Evolutionary conservation across 2,888 invertebrate genomes (phyloP).

Genomic region (Oligia fasciuncula): DNA sequence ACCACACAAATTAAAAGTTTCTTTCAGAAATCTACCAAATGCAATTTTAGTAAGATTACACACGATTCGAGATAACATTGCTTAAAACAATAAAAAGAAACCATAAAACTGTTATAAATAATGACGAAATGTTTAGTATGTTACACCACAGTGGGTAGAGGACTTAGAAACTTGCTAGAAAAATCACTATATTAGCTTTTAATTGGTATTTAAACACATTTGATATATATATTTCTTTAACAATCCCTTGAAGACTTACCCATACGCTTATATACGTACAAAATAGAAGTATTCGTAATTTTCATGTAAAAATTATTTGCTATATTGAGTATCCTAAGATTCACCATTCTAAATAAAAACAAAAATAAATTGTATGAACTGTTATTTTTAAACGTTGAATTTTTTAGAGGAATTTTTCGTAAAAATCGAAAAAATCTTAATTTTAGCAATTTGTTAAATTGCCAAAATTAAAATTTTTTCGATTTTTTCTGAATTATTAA

Average conservation of each 20-base stretch:
- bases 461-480: background rate
- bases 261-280: conserved; percentile 84
- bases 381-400: conserved; percentile 12
- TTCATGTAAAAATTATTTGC: conserved; percentile 64
- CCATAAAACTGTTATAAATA: background rate
- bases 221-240: conserved; percentile 57
- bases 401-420: conserved; percentile 41
- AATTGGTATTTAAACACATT: conserved; percentile 50
- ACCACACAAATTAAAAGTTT: background rate
- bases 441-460: no score
- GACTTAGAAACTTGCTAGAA: conserved; percentile 62
- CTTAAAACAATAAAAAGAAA: conserved; percentile 8
- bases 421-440: background rate
- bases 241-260: conserved; percentile 69
- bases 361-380: conserved; percentile 29
- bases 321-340: conserved; percentile 72
- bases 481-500: background rate
- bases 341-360: conserved; percentile 54
- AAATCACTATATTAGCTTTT: conserved; percentile 60
- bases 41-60: background rate
- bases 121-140: background rate
- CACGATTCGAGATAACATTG: conserved; percentile 4
- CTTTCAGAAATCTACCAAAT: background rate
- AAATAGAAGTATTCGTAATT: conserved; percentile 71
- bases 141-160: conserved; percentile 41